These are phyloP conservation scores for Dermolepida albohirtum DNA, from an alignment of 2,888 invertebrate genomes.

Conservation along the genomic window DNA sequence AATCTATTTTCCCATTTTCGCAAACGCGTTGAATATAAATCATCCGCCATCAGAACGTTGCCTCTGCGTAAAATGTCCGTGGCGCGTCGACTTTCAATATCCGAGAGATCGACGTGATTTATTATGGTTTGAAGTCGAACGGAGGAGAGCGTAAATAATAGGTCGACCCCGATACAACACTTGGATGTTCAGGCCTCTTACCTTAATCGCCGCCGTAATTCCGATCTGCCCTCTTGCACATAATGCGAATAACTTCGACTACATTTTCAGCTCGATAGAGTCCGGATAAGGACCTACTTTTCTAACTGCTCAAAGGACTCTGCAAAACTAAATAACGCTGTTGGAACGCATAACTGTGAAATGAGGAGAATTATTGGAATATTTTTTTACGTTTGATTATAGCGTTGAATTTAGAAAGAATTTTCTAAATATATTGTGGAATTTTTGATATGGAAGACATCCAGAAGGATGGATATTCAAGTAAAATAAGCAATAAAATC, in stretches of 20 bases:
- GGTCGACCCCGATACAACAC: slow-evolving; percentile 33
- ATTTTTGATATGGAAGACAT: too few relatives aligned
- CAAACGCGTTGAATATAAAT: slow-evolving; percentile 7
- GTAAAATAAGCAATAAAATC: too few relatives aligned
- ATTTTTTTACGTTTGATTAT: too few relatives aligned
- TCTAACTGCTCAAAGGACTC: background rate
- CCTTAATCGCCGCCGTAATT: slow-evolving; percentile 26
- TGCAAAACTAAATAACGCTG: background rate
- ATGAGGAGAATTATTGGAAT: too few relatives aligned
- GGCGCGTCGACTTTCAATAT: slow-evolving; percentile 35
- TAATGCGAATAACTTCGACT: slow-evolving; percentile 23
- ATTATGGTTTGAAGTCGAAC: slow-evolving; percentile 18
- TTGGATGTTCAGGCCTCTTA: slow-evolving; percentile 19
- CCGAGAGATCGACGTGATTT: slow-evolving; percentile 30
- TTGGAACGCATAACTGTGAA: too few relatives aligned
- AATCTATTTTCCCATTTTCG: background rate
- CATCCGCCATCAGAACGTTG: slow-evolving; percentile 1
- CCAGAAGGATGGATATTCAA: too few relatives aligned
- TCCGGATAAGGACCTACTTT: slow-evolving; percentile 8
- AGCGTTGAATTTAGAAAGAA: too few relatives aligned
- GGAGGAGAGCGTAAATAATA: slow-evolving; percentile 28
- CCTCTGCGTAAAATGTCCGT: slow-evolving; percentile 24
- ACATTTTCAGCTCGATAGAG: slow-evolving; percentile 8
- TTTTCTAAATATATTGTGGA: too few relatives aligned
- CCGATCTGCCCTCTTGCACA: slow-evolving; percentile 10